A percentile compares a stretch with the other conserved stretches of the same genome.
Conservation (phyloP, 2,888 invertebrate species). For the Campoplex nolae region DNA sequence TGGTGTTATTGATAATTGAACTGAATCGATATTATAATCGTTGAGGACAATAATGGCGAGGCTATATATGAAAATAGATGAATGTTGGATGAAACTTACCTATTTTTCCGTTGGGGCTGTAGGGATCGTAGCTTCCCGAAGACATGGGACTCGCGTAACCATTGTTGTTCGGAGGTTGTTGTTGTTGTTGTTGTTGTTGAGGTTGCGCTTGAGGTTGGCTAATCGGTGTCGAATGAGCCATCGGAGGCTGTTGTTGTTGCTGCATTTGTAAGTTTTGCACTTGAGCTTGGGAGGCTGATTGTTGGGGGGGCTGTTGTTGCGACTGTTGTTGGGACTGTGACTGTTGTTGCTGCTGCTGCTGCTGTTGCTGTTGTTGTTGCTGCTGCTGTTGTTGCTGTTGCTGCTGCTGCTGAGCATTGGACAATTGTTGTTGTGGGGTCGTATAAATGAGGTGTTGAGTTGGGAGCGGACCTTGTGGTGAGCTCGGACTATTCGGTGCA, state of each 20-base stretch:
- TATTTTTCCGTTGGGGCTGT: slow-evolving; percentile 95
- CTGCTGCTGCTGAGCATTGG: slow-evolving; percentile 70
- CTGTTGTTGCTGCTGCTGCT: slow-evolving; percentile 66
- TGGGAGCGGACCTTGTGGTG: slow-evolving; percentile 85
- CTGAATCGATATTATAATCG: too few relatives aligned
- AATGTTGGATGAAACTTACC: slow-evolving; percentile 87
- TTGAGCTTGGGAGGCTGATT: slow-evolving; percentile 73
- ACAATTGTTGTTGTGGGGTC: slow-evolving; percentile 79
- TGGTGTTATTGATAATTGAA: too few relatives aligned
- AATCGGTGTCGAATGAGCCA: slow-evolving; percentile 75
- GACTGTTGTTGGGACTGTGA: slow-evolving; percentile 77
- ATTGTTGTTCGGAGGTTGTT: slow-evolving; percentile 86
- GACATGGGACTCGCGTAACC: slow-evolving; percentile 95
- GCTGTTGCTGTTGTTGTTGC: slow-evolving; percentile 66
- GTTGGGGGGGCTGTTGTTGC: slow-evolving; percentile 67
- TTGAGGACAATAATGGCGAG: neutral
- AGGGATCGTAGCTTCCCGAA: slow-evolving; percentile 95
- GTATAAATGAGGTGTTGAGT: slow-evolving; percentile 87
- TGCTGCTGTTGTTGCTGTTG: slow-evolving; percentile 69
- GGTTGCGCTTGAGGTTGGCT: slow-evolving; percentile 67
- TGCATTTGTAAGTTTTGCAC: slow-evolving; percentile 64
- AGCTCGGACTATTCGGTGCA: slow-evolving; percentile 87
- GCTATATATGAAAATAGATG: neutral
- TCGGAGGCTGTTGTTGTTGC: slow-evolving; percentile 73
- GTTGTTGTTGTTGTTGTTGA: slow-evolving; percentile 75